These are phyloP conservation scores for Sebastes steindachneri DNA, from an alignment of 2,797 vertebrate genomes.

Conservation along the genomic window DNA sequence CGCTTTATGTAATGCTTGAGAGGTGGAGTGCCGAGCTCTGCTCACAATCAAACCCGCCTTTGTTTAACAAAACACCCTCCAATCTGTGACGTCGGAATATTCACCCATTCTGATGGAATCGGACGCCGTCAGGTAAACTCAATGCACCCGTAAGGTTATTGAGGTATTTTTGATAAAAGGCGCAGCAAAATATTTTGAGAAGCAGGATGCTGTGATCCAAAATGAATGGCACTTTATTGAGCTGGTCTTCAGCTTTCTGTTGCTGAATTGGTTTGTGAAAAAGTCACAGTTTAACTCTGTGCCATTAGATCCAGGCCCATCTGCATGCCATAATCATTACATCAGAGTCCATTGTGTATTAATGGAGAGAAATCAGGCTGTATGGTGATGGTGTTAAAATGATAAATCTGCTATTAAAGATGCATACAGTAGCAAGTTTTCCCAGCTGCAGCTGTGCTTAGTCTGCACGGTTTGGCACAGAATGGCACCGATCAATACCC, in stretches of 20 bases:
- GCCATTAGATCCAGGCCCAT: slow-evolving; percentile 17
- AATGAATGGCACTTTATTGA: slow-evolving; percentile 71
- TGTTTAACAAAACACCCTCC: slow-evolving; percentile 73
- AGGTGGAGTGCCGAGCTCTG: slow-evolving; percentile 61
- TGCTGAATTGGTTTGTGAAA: slow-evolving; percentile 25
- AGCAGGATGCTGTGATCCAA: slow-evolving; percentile 64
- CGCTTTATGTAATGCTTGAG: slow-evolving; percentile 67
- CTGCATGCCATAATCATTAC: slow-evolving; percentile 14
- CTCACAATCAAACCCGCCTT: slow-evolving; percentile 77
- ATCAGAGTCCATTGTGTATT: background rate
- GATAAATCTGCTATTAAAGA: background rate
- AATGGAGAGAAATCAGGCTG: background rate
- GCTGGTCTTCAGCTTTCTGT: slow-evolving; percentile 53
- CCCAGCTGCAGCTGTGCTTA: background rate
- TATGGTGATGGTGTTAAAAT: background rate
- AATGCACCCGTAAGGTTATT: slow-evolving; percentile 76
- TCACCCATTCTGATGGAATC: slow-evolving; percentile 61
- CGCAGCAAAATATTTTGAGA: slow-evolving; percentile 80
- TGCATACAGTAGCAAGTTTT: background rate
- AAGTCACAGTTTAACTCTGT: slow-evolving; percentile 26
- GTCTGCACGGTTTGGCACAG: background rate
- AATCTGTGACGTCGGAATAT: slow-evolving; percentile 68
- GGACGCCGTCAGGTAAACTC: slow-evolving; percentile 70
- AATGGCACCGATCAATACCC: no score
- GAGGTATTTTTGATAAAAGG: slow-evolving; percentile 77